phyloP scores from a whole-genome alignment of 2,888 invertebrate genomes.

The Lissonota sp. region DNA sequence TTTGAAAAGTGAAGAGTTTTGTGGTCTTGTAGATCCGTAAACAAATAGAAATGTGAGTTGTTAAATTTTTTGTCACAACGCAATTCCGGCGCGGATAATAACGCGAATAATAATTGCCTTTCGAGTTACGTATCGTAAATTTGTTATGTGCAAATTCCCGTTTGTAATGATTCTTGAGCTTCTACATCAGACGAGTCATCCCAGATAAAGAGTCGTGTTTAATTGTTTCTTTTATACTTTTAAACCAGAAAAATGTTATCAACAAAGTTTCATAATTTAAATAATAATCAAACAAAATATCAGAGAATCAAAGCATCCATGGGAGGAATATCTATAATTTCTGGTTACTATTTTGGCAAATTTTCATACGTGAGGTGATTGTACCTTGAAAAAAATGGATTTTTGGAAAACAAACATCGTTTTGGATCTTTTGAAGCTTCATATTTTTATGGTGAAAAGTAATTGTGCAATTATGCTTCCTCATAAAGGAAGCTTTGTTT shows the following conservation, averaged over 20 bases:
- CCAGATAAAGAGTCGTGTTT: conserved; percentile 8
- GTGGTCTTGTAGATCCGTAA: too few species aligned
- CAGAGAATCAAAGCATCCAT: too few species aligned
- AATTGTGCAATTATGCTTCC: not conserved
- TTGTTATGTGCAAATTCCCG: not conserved
- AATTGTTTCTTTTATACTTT: not conserved
- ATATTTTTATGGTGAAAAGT: not conserved
- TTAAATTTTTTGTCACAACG: not conserved
- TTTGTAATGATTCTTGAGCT: not conserved
- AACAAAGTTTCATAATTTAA: too few species aligned
- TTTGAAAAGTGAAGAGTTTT: not conserved
- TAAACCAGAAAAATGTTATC: not conserved
- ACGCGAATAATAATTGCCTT: conserved; percentile 20
- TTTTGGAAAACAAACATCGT: too few species aligned
- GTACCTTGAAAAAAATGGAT: too few species aligned
- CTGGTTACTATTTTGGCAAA: too few species aligned
- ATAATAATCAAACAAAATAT: too few species aligned
- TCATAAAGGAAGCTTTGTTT: too few species aligned
- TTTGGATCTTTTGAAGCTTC: too few species aligned
- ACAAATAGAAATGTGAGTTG: not conserved
- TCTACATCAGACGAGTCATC: conserved; percentile 46
- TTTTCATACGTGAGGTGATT: too few species aligned
- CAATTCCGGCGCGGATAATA: conserved; percentile 7
- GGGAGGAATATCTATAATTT: too few species aligned
- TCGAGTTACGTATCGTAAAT: conserved; percentile 4